These are phyloP conservation scores for Brachyrhaphis roseni DNA, from an alignment of 2,797 vertebrate genomes.

Conservation along the genomic window DNA sequence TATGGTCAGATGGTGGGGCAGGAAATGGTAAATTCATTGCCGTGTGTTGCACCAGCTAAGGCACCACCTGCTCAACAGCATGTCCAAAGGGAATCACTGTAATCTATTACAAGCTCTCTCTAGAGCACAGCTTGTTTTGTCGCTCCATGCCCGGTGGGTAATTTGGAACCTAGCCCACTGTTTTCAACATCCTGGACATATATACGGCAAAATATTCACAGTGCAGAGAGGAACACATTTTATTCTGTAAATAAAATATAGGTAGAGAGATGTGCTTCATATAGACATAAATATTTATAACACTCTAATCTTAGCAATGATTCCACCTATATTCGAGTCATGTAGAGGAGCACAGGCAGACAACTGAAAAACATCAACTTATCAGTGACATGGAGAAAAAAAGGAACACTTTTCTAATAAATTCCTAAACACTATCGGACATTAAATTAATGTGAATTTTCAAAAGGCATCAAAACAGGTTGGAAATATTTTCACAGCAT, in stretches of 20 bases:
- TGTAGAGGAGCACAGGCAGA: neutral
- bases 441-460: neutral
- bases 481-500: slow-evolving; percentile 1
- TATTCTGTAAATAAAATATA: slow-evolving; percentile 25
- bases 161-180: slow-evolving; percentile 74
- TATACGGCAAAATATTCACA: slow-evolving; percentile 58
- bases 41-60: slow-evolving; percentile 77
- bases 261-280: slow-evolving; percentile 3
- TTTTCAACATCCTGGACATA: slow-evolving; percentile 70
- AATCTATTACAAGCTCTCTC: slow-evolving; percentile 82
- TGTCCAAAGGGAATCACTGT: slow-evolving; percentile 77
- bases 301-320: neutral
- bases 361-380: neutral
- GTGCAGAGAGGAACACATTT: slow-evolving; percentile 19
- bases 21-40: slow-evolving; percentile 79
- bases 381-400: neutral
- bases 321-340: no score
- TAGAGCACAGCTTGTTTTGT: slow-evolving; percentile 79
- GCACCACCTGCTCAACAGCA: slow-evolving; percentile 81
- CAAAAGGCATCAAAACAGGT: neutral
- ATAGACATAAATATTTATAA: slow-evolving; percentile 2
- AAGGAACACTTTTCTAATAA: neutral
- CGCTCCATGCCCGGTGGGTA: slow-evolving; percentile 73
- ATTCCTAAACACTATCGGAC: neutral
- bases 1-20: slow-evolving; percentile 76